phyloP scores from a whole-genome alignment of 2,797 vertebrate species.

The Melanotaenia nigrans region DNA sequence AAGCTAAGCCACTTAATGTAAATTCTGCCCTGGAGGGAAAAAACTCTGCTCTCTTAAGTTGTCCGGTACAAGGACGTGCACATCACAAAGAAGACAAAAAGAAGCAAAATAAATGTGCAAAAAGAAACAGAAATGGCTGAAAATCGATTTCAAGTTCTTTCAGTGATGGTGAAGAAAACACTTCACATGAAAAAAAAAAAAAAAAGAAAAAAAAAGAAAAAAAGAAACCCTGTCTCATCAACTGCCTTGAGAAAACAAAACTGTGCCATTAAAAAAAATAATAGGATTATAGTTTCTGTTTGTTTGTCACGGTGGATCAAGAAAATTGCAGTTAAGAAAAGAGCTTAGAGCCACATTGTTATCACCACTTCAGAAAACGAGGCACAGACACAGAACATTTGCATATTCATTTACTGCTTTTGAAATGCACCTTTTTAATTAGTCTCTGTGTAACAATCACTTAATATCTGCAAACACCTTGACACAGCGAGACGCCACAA shows the following conservation, averaged over 20 bases:
- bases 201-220: slow-evolving; percentile 43
- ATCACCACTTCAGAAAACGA: slow-evolving; percentile 81
- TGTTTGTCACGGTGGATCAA: slow-evolving; percentile 89
- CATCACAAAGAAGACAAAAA: slow-evolving; percentile 67
- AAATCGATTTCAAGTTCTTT: slow-evolving; percentile 85
- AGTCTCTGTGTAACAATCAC: slow-evolving; percentile 75
- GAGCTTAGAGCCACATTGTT: slow-evolving; percentile 86
- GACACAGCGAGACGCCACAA: slow-evolving; percentile 59
- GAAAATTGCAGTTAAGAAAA: slow-evolving; percentile 85
- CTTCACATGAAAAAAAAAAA: slow-evolving; percentile 6
- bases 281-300: slow-evolving; percentile 89
- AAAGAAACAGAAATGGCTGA: slow-evolving; percentile 66
- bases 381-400: slow-evolving; percentile 78
- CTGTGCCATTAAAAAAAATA: slow-evolving; percentile 85
- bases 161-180: slow-evolving; percentile 64
- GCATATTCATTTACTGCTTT: slow-evolving; percentile 85
- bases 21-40: slow-evolving; percentile 68
- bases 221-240: slow-evolving; percentile 67
- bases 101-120: slow-evolving; percentile 39
- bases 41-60: slow-evolving; percentile 51
- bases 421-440: slow-evolving; percentile 85
- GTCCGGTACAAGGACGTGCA: slow-evolving; percentile 58
- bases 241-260: slow-evolving; percentile 83
- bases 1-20: slow-evolving; percentile 79
- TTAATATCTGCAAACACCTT: slow-evolving; percentile 77